Base-by-base conservation (phyloP, 2,888 invertebrate species). In the Ophion costatus region DNA sequence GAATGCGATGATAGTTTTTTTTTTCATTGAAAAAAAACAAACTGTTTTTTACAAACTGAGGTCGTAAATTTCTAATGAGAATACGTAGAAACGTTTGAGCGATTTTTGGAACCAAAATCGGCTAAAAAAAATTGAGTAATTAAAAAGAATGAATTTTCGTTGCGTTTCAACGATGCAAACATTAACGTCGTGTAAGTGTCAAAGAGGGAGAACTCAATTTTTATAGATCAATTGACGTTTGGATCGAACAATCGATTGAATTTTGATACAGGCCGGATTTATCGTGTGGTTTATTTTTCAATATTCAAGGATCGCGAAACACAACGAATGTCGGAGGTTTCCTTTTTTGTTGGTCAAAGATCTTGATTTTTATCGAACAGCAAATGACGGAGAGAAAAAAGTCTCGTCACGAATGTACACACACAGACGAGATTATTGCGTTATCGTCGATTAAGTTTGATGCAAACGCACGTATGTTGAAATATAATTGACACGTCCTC, bases 401-500 rank as follows among this genome's bases (percentile, higher is more conserved):
- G 56, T 63, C 66, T 57, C 73, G 73, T 56, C 73, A 66, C 66
- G 73, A 73, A 66, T 66, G 24, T 63, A 63, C 63, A 38, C 29
- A 14, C 51, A 51, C 17, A 51, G 0, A 14, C 17, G 66, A 38
- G 76, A 56, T n/a, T 71, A 57, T 80, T 73, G 73, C 80, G 73
- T 74, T 80, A 73, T 66, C 73, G 73, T 66, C 66, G 80, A 80
- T 80, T 80, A 80, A 64, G 64, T 80, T 22, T 61, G 59, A 80
- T 80, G 24, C 61, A 69, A 14, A 74, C 57, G n/a, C 66, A 1
- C 14, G 73, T 61, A 66, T 75, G 80, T 80, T 61, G 80, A 80
- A 75, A 80, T 69, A 67, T 80, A 80, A 80, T 80, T 80, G 80
- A 80, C 74, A 75, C 80, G 74, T 69, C 59, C 74, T 80, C 69